A percentile compares a stretch with the other conserved stretches of the same genome.
Conservation (phyloP, 2,113 vertebrate species). For the Hydropotes inermis region DNA sequence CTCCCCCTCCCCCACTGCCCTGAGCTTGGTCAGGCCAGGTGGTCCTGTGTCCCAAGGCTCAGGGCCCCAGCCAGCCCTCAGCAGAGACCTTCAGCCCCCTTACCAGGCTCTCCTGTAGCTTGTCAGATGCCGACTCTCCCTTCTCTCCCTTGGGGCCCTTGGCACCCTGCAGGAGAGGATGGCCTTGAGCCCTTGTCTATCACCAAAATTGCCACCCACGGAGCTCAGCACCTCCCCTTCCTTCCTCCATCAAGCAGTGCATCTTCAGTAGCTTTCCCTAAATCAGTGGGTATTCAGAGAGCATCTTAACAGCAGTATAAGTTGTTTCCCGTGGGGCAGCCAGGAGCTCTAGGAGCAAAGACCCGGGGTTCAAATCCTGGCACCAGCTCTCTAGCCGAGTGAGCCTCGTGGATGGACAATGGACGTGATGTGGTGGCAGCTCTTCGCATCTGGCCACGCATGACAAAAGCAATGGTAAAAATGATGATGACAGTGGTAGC, state of each 20-base stretch:
- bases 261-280: background rate
- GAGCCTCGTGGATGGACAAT: background rate
- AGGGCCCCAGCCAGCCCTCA: background rate
- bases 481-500: accelerated
- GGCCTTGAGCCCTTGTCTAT: background rate
- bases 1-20: background rate
- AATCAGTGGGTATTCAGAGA: background rate
- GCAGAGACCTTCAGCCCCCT: constrained; percentile 59
- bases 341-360: background rate
- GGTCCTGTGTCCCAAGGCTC: background rate
- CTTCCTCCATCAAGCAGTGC: background rate
- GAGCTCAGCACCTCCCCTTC: background rate
- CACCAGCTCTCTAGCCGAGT: background rate
- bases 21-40: background rate
- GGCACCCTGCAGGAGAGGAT: constrained; percentile 81
- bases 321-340: no score
- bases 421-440: background rate
- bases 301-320: accelerated
- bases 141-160: constrained; percentile 92
- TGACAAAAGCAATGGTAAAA: background rate
- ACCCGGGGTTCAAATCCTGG: background rate
- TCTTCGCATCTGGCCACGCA: accelerated
- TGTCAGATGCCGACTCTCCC: constrained; percentile 85
- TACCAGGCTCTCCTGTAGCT: constrained; percentile 90
- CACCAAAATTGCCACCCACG: accelerated